Percentiles rank a stretch among this genome's conserved stretches.
Conservation (phyloP, 2,113 vertebrate species). For the Oreochromis aureus region DNA sequence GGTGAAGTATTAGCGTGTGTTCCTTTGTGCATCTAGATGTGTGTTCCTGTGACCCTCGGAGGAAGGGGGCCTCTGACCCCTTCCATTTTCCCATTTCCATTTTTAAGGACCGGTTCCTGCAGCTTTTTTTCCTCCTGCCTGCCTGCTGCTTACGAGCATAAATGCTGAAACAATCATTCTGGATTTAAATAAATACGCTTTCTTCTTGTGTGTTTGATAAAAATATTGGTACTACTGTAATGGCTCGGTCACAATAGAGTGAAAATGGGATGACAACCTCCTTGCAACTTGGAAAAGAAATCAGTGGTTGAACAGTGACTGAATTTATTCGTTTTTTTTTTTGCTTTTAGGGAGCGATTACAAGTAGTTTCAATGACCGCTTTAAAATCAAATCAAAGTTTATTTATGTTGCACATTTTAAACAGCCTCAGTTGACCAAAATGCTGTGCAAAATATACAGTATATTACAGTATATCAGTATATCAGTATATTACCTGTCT, state of each 20-base stretch:
- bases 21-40: not conserved
- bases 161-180: not conserved
- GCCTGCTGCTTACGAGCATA: not conserved
- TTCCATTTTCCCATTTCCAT: not conserved
- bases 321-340: not conserved
- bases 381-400: not conserved
- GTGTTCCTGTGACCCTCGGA: constrained; percentile 16
- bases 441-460: not conserved
- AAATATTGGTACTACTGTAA: not conserved
- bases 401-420: not conserved
- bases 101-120: constrained; percentile 18
- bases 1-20: constrained; percentile 26
- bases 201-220: not conserved
- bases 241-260: not conserved
- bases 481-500: too few species aligned
- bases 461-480: too few species aligned
- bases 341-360: not conserved
- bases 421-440: not conserved
- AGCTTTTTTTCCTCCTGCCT: not conserved
- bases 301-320: not conserved
- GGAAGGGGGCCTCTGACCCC: constrained; percentile 39
- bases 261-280: not conserved
- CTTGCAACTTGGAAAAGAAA: not conserved
- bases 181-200: not conserved
- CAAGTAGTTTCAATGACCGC: not conserved